phyloP scores from a whole-genome alignment of 2,888 invertebrate species.

The Drosophila falleni region DNA sequence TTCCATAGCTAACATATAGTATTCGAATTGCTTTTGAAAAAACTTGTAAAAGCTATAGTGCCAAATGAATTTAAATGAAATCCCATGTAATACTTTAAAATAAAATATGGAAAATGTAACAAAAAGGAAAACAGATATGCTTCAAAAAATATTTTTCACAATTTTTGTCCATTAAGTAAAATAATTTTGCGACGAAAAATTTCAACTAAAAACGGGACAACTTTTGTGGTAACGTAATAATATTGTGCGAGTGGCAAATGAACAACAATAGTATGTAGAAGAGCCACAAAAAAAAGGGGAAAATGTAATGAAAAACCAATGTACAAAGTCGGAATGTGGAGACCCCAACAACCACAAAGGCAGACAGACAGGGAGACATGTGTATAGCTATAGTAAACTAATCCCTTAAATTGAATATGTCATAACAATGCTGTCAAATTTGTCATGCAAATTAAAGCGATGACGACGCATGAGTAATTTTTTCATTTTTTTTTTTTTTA shows the following conservation, averaged over 20 bases:
- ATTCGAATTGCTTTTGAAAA: not conserved
- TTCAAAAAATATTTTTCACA: constrained; percentile 9
- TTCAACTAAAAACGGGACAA: constrained; percentile 24
- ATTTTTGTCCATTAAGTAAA: constrained; percentile 22
- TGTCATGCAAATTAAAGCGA: constrained; percentile 80
- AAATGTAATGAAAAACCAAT: constrained; percentile 1
- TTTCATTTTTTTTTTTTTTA: constrained; percentile 11
- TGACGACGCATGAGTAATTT: constrained; percentile 60
- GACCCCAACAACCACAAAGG: not conserved
- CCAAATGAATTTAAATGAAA: constrained; percentile 46
- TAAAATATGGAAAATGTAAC: constrained; percentile 8
- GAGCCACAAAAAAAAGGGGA: not conserved
- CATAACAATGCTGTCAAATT: constrained; percentile 78
- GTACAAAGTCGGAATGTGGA: not conserved
- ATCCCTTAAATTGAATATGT: constrained; percentile 80
- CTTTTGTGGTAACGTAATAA: constrained; percentile 42
- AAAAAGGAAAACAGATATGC: constrained; percentile 4
- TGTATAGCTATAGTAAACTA: constrained; percentile 44
- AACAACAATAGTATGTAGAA: constrained; percentile 1
- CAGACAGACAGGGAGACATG: not conserved
- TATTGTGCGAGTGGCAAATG: constrained; percentile 16
- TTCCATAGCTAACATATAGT: too few relatives aligned
- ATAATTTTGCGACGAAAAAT: constrained; percentile 37
- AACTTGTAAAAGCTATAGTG: constrained; percentile 20
- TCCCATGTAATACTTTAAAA: constrained; percentile 35